A percentile compares a stretch with the other conserved stretches of the same genome.
Conservation (phyloP, 1,140 invertebrate genomes). For the Calephelis virginiensis region DNA sequence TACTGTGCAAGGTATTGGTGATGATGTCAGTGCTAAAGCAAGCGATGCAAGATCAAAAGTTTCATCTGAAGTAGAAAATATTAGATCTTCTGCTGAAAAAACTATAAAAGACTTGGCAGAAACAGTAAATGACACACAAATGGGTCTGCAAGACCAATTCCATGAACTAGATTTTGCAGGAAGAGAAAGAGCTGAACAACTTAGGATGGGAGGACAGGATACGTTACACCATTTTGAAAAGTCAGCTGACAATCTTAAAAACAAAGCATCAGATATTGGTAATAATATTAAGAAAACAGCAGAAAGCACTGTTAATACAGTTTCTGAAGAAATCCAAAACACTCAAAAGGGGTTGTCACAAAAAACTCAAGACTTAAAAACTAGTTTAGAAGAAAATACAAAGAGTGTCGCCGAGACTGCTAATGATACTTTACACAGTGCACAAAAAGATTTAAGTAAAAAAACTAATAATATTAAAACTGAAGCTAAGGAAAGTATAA, state of each 20-base stretch:
- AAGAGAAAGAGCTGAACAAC: slow-evolving; percentile 57
- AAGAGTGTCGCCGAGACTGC: slow-evolving; percentile 40
- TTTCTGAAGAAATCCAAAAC: slow-evolving; percentile 29
- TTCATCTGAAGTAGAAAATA: slow-evolving; percentile 43
- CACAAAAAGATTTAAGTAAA: slow-evolving; percentile 40
- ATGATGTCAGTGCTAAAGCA: slow-evolving; percentile 40
- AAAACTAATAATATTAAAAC: slow-evolving; percentile 41
- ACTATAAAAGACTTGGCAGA: slow-evolving; percentile 39
- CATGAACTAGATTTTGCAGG: slow-evolving; percentile 56
- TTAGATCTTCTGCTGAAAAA: slow-evolving; percentile 45
- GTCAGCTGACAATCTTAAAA: slow-evolving; percentile 35
- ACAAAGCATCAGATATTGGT: slow-evolving; percentile 19
- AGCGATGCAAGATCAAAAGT: slow-evolving; percentile 41
- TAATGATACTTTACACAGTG: slow-evolving; percentile 32
- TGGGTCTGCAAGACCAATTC: slow-evolving; percentile 48
- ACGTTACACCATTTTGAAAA: slow-evolving; percentile 36
- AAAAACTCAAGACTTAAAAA: slow-evolving; percentile 34
- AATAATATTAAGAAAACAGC: slow-evolving; percentile 21
- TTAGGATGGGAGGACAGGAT: slow-evolving; percentile 42
- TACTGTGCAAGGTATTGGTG: slow-evolving; percentile 38
- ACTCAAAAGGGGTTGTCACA: slow-evolving; percentile 10
- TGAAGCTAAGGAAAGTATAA: slow-evolving; percentile 40
- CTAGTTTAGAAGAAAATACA: slow-evolving; percentile 38
- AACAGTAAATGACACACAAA: slow-evolving; percentile 37
- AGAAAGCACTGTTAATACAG: slow-evolving; percentile 32